Evolutionary conservation across 2,888 invertebrate species (phyloP), one percentile per base, ranked within the genome.

Genomic region (Sarcophaga caerulescens): DNA sequence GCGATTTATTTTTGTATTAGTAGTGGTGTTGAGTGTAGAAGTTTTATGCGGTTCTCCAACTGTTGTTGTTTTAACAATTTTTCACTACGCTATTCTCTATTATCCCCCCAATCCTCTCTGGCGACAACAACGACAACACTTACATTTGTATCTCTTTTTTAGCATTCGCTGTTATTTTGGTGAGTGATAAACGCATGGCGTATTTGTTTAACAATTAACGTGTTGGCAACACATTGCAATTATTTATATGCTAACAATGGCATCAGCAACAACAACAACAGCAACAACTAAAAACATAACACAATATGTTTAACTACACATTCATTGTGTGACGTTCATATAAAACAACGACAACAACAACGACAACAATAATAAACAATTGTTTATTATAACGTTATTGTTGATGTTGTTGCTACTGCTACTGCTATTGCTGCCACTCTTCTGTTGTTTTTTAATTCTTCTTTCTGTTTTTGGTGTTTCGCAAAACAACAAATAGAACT

Each of bases 191-290:
- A 91, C 91, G 91, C 78, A 81, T 63, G 44, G 75, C 89, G 89
- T 89, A 89, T 92, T 91, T 91, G 92, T 90, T 91, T 91, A 91
- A 90, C 92, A 92, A 92, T 92, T 92, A 92, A 87, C 87, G 85
- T 88, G 87, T 87, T 89, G 89, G 91, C 90, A 91, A 90, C 92
- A 91, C 90, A 90, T 89, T 92, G 91, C 91, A 90, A 89, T 90
- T 90, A 91, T 90, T 90, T 90, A 90, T 90, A 88, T 85, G 85
- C 65, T 69, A 77, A 70, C 79, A 76, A 76, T 19, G 78, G 71
- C 52, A 81, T 66, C 23, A 25, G 14, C 47, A 47, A 47, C 12
- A 47, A 47, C 47, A 47, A 14, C 47, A 47, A 47, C 47, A 69
- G 44, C 23, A 19, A 44, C 17, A 65, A 59, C 57, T 57, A 76